Evolutionary conservation across 2,113 vertebrate genomes (phyloP).

Genomic region (Choloepus hoffmanni): DNA sequence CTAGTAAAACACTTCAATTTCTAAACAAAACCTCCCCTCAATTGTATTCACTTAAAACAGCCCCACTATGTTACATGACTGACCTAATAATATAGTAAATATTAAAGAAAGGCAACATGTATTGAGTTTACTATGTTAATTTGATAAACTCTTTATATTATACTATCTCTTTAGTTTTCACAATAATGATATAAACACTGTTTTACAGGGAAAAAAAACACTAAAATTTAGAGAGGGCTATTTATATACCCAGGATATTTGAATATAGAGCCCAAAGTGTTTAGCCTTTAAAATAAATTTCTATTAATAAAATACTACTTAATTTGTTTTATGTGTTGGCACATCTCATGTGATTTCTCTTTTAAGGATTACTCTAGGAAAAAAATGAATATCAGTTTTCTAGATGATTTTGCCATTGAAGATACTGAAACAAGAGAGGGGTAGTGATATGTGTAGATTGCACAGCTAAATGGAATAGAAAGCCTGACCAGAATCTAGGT

Average conservation of each 20-base stretch:
- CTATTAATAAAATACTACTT: constrained; percentile 14
- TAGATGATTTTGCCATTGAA: neutral
- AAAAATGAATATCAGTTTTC: neutral
- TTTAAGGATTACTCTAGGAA: constrained; percentile 26
- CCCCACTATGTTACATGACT: neutral
- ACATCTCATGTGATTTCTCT: neutral
- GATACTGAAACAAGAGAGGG: neutral
- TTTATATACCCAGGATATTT: neutral
- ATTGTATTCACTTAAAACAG: constrained; percentile 38
- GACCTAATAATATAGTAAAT: neutral
- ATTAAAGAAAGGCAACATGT: constrained; percentile 18
- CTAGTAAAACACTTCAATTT: neutral
- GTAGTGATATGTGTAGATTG: neutral
- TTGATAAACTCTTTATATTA: neutral
- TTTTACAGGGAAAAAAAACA: neutral
- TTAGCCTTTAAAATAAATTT: constrained; percentile 38
- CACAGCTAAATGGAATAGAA: neutral
- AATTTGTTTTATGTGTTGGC: neutral
- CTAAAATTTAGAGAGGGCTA: neutral
- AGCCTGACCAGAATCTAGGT: neutral
- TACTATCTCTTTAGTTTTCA: constrained; percentile 20
- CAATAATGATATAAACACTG: neutral
- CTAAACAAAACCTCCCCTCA: neutral
- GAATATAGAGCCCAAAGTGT: neutral
- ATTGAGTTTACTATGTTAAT: neutral